These are phyloP conservation scores for Oreochromis mossambicus DNA, from an alignment of 2,797 vertebrate species.

Conservation along the genomic window DNA sequence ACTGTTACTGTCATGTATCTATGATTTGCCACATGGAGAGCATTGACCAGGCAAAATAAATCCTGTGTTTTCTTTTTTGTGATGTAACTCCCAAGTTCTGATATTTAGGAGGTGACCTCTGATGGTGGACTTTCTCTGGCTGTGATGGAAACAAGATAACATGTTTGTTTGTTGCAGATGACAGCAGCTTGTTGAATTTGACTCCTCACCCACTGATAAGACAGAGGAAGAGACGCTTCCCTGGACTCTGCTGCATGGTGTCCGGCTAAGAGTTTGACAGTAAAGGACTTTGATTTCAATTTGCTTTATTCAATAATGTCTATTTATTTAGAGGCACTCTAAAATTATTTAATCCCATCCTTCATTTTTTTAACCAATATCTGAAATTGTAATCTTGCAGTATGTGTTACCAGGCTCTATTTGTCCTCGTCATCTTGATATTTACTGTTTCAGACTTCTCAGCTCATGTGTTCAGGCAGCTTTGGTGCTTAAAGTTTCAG, in stretches of 20 bases:
- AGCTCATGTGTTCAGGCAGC: not conserved
- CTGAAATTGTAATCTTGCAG: conserved; percentile 27
- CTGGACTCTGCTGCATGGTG: conserved; percentile 94
- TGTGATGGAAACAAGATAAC: not conserved
- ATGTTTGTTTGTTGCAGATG: conserved; percentile 77
- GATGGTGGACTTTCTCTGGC: not conserved
- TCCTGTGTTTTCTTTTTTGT: not conserved
- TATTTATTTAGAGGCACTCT: not conserved
- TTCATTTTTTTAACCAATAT: not conserved
- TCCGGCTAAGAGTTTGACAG: conserved; percentile 80
- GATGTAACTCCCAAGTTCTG: not conserved
- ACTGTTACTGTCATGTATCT: not conserved
- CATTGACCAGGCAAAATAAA: not conserved
- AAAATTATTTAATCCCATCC: not conserved
- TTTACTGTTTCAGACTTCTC: not conserved
- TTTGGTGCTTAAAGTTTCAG: not conserved
- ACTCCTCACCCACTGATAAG: conserved; percentile 87
- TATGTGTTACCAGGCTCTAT: not conserved
- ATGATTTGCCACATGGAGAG: not conserved
- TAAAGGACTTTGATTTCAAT: not conserved
- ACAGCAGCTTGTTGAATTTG: conserved; percentile 97
- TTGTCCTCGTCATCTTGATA: not conserved
- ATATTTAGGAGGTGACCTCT: not conserved
- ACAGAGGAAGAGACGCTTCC: conserved; percentile 94
- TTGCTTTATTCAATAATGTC: not conserved